Percentiles rank a stretch among this genome's conserved stretches.
These are phyloP conservation scores for Protophormia terraenovae DNA, from an alignment of 2,888 invertebrate species.

Conservation along the genomic window DNA sequence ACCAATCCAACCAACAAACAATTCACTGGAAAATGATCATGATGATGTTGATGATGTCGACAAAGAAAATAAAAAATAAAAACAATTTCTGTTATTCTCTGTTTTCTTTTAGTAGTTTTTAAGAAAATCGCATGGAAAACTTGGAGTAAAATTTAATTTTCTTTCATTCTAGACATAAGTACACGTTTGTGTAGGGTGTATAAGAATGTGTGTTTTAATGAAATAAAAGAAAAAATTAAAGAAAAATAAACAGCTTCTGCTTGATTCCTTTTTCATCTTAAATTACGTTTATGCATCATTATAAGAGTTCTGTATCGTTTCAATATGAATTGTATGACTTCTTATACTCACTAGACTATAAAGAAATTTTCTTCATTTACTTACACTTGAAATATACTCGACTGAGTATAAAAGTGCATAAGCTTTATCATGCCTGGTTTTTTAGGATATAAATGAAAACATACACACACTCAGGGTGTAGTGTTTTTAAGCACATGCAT, in stretches of 20 bases:
- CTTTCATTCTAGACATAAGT: background rate
- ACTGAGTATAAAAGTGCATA: background rate
- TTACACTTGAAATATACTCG: constrained; percentile 9
- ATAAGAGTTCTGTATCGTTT: constrained; percentile 4
- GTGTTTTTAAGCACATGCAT: background rate
- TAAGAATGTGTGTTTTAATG: constrained; percentile 23
- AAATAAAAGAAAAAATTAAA: constrained; percentile 11
- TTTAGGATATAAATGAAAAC: background rate
- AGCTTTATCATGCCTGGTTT: constrained; percentile 19
- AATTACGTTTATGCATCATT: constrained; percentile 16
- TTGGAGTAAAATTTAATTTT: background rate
- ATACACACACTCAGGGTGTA: background rate
- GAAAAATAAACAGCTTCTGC: background rate
- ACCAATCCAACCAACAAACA: background rate
- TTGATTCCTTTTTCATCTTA: constrained; percentile 17
- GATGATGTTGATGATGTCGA: background rate
- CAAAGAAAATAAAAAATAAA: background rate
- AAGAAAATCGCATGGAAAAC: constrained; percentile 30
- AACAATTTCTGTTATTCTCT: background rate
- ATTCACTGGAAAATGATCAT: background rate
- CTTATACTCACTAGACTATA: background rate
- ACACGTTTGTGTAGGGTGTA: background rate
- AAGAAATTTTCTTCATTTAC: constrained; percentile 12
- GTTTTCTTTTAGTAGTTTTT: background rate
- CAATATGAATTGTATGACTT: background rate